Conservation (phyloP, 2,113 vertebrate species). For the Bungarus multicinctus region DNA sequence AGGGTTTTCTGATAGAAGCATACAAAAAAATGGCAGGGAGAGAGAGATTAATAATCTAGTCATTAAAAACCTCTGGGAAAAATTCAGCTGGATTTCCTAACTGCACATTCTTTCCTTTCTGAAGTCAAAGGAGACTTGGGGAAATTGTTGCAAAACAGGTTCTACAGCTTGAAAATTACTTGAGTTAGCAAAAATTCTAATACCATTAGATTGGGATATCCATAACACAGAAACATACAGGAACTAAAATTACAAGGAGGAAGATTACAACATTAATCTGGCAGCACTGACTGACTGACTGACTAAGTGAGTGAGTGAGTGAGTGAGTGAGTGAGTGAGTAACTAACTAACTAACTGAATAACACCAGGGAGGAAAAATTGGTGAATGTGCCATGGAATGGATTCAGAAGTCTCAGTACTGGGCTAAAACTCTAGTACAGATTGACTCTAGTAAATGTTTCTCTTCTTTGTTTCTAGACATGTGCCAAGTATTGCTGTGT, state of each 20-base stretch:
- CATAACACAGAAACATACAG: not conserved
- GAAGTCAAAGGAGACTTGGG: not conserved
- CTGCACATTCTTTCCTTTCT: not conserved
- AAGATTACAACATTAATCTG: not conserved
- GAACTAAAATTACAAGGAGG: not conserved
- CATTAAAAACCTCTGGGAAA: not conserved
- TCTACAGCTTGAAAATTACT: not conserved
- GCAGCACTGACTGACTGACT: not conserved
- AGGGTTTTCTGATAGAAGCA: not conserved
- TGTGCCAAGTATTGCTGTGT: fast-evolving
- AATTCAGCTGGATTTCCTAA: not conserved
- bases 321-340: no score
- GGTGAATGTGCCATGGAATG: not conserved
- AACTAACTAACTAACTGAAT: not conserved
- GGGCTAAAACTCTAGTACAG: not conserved
- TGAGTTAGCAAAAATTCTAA: not conserved
- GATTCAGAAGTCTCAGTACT: not conserved
- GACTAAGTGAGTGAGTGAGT: no score
- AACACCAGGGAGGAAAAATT: not conserved
- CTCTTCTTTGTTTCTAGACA: not conserved
- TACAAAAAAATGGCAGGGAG: not conserved
- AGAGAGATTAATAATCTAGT: not conserved
- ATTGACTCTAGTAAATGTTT: not conserved
- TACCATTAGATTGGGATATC: not conserved
- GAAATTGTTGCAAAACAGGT: not conserved